Evolutionary conservation across 2,113 vertebrate species (phyloP), one percentile per base, ranked within the genome.

Genomic region (Coracopsis vasa): DNA sequence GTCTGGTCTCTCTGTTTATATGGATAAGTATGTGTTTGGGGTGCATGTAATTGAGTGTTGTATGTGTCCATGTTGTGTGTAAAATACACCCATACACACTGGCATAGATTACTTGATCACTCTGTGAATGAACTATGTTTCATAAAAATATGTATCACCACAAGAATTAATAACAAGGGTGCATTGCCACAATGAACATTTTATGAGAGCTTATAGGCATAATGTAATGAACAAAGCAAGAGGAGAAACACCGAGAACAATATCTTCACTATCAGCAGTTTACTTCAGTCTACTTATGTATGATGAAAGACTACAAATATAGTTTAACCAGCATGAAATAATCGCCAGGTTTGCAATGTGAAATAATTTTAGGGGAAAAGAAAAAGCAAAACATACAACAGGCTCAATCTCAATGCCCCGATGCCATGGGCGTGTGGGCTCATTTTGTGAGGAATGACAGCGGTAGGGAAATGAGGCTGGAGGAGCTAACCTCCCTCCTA

Each of bases 261-360:
- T 98, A 98, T 98, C 97, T 97, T 97, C 97, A 86, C 94, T 95
- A 97, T 98, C 97, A 94, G 97, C 98, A 75, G 96, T 97, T 97
- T 96, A 95, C 97, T 95, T 95, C 95, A 95, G 95, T 95, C 97
- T 98, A 94, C 97, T 98, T 98, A 97, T 87, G 86, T 96, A 92
- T 92, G 97, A 98, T 98, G 97, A 98, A 98, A 98, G 97, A 97
- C 96, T 88, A 85, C 96, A 98, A 98, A 98, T 97, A 97, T 50
- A 96, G 97, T 98, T 98, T 98, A 98, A 98, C 95, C 98, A 98
- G 98, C 98, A 94, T 98, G 98, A 97, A 98, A 96, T 98, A 98
- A 98, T 98, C 90, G 11, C 97, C 72, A 85, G 97, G 97, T 98
- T 98, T 97, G 96, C 95, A 92, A 98, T 2, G 75, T 72, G 92